Evolutionary conservation across 53 echinoderm and acorn worm species (phyloP), one percentile per base, ranked within the genome.

Genomic region (Glandiceps talaboti): DNA sequence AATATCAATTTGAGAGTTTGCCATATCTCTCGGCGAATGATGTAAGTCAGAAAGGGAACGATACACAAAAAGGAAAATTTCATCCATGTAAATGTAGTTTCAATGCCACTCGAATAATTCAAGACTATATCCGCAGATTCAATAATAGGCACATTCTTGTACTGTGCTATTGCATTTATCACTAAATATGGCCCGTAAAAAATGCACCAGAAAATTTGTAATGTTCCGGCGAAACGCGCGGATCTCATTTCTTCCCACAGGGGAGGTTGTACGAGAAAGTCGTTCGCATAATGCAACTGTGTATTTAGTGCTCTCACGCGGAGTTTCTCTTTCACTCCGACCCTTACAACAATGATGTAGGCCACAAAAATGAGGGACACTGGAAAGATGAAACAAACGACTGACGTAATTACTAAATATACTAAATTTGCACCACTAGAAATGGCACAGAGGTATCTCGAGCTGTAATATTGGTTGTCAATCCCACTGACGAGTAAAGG

Each of bases 171-270:
- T 32, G 86, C 82, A 12, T 88, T 84, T 14, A 90, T 30, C 29
- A 90, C 75, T 33, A 89, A 85, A 77, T 90, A 94, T 1, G 95
- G 95, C 14, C 92, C 95, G 75, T 90, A 83, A 0, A 94, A 80
- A 26, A 94, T 1, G 74, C 90, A 92, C 95, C 95, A 94, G 25
- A 90, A 75, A 31, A 92, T 32, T 27, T 90, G 80, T 14, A 94
- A 81, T 25, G 86, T 73, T 25, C 90, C 95, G 10, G 90, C 83
- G 25, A 83, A 72, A 79, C 92, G 92, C 1, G 90, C 90, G 64
- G 33, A 31, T 32, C 80, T 33, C 27, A 90, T 82, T 33, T 92
- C 92, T 26, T 31, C 75, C 74, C 73, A 83, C 25, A 82, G 28
- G 29, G 87, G 83, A 27, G 77, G 31, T 29, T 80, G 80, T 45